Percentiles rank a stretch among this genome's conserved stretches.
Evolutionary conservation across 2,888 invertebrate species (phyloP).

Genomic region (Leptura quadrifasciata): DNA sequence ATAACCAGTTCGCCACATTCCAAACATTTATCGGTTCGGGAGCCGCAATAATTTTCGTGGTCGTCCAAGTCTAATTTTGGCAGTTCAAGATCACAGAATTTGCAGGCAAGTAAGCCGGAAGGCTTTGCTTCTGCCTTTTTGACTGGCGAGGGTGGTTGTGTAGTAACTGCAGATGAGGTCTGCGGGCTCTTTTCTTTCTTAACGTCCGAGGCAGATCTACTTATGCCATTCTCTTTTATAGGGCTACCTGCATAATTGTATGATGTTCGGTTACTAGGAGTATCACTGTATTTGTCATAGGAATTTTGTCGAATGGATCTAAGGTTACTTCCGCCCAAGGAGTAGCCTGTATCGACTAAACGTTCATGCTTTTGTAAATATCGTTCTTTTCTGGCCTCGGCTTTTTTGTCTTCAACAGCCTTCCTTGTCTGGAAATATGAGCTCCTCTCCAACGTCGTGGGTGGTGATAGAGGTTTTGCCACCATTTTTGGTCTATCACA

Average conservation of each 20-base stretch:
- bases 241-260: constrained; percentile 24
- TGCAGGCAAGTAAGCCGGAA: constrained; percentile 75
- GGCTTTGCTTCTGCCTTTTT: constrained; percentile 45
- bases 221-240: constrained; percentile 29
- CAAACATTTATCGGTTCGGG: constrained; percentile 81
- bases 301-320: constrained; percentile 24
- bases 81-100: constrained; percentile 81
- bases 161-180: constrained; percentile 6
- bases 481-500: constrained; percentile 74
- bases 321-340: constrained; percentile 43
- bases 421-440: constrained; percentile 64
- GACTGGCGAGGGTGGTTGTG: background rate
- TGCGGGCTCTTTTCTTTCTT: constrained; percentile 34
- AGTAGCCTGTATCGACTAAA: constrained; percentile 62
- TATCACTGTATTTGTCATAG: constrained; percentile 16
- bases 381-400: constrained; percentile 60
- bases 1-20: constrained; percentile 83
- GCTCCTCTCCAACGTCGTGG: constrained; percentile 63
- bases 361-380: constrained; percentile 62
- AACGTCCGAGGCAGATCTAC: constrained; percentile 5
- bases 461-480: constrained; percentile 63
- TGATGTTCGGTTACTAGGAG: constrained; percentile 10
- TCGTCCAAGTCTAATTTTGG: constrained; percentile 77
- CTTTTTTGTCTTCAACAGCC: constrained; percentile 65
- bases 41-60: constrained; percentile 83